phyloP scores from a whole-genome alignment of 2,888 invertebrate genomes.

The Plusia festucae region DNA sequence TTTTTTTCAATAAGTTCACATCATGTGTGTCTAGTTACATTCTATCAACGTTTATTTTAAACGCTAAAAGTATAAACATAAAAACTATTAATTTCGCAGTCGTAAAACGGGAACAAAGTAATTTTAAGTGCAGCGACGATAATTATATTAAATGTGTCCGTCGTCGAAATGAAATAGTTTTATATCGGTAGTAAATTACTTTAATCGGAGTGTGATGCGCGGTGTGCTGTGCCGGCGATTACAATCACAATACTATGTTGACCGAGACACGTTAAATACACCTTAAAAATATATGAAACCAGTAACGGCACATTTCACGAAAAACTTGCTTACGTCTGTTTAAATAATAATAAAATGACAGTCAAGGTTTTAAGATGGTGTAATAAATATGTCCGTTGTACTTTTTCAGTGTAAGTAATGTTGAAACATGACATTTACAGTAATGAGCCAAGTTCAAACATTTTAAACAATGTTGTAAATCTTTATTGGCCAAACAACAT shows the following conservation, averaged over 20 bases:
- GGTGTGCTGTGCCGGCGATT: conserved; percentile 27
- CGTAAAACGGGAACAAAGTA: conserved; percentile 77
- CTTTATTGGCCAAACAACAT: conserved; percentile 27
- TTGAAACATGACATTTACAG: background rate
- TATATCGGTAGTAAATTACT: conserved; percentile 80
- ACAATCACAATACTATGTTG: conserved; percentile 46
- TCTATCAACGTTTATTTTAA: conserved; percentile 19
- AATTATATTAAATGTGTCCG: conserved; percentile 80
- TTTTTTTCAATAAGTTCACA: conserved; percentile 18
- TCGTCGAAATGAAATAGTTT: conserved; percentile 78
- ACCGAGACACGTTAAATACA: conserved; percentile 45
- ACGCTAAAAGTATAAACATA: conserved; percentile 34
- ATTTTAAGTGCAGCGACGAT: conserved; percentile 76
- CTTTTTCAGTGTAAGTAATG: background rate
- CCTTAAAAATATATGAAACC: conserved; percentile 32
- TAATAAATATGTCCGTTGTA: background rate
- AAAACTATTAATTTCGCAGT: conserved; percentile 58
- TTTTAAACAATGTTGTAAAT: conserved; percentile 30
- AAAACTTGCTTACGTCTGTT: background rate
- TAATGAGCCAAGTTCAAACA: conserved; percentile 2
- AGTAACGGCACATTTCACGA: conserved; percentile 31
- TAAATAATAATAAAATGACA: background rate
- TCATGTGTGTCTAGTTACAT: conserved; percentile 8
- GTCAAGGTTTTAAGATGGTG: background rate
- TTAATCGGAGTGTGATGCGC: conserved; percentile 68